Evolutionary conservation across 2,888 invertebrate genomes (phyloP).

Genomic region (Lycia hirtaria): DNA sequence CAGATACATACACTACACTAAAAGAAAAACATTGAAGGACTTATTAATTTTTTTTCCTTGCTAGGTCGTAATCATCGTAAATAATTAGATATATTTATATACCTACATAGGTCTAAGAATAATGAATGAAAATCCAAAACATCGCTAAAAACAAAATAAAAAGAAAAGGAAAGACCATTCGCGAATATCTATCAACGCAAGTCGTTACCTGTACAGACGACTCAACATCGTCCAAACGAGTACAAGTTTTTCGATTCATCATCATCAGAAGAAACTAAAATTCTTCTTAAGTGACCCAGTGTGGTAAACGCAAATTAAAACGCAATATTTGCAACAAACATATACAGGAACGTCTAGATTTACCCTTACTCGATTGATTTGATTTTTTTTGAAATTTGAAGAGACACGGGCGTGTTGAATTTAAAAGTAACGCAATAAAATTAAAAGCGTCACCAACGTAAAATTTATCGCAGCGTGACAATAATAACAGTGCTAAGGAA

Average conservation of each 20-base stretch:
- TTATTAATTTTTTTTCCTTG: no score
- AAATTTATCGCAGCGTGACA: not conserved
- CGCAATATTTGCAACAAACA: no score
- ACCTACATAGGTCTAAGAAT: not conserved
- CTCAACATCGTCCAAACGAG: not conserved
- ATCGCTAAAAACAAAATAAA: constrained; percentile 29
- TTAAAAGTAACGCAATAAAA: not conserved
- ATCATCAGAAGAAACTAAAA: not conserved
- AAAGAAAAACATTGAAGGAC: no score
- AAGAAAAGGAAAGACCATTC: constrained; percentile 23
- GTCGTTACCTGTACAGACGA: not conserved
- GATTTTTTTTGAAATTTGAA: no score
- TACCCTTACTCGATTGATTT: no score
- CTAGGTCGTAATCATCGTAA: no score
- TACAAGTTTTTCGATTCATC: constrained; percentile 4
- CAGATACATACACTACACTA: no score
- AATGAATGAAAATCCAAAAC: constrained; percentile 20
- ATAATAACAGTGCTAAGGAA: not conserved
- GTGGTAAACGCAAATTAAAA: not conserved
- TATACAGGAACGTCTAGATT: no score
- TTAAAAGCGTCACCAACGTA: no score
- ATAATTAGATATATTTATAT: no score
- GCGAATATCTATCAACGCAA: constrained; percentile 22
- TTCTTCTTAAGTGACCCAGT: not conserved
- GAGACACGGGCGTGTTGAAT: no score